phyloP scores from a whole-genome alignment of 2,113 vertebrate genomes.

The Tonatia bakeri region DNA sequence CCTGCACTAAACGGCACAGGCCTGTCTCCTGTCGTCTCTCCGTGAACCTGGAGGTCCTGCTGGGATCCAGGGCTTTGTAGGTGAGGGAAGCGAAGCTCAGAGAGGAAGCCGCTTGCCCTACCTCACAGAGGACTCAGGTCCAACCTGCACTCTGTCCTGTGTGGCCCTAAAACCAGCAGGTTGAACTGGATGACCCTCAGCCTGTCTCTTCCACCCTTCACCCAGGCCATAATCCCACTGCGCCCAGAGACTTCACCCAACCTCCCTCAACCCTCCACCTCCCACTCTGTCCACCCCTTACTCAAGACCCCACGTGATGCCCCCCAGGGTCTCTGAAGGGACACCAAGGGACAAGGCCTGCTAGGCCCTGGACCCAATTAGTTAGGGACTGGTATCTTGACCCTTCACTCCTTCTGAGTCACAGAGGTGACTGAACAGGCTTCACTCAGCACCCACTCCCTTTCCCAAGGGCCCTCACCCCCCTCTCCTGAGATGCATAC shows the following conservation, averaged over 20 bases:
- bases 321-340: neutral
- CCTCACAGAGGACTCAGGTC: neutral
- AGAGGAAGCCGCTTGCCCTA: neutral
- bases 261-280: neutral
- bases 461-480: neutral
- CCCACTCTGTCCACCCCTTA: neutral
- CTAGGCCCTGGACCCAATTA: neutral
- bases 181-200: too few relatives aligned
- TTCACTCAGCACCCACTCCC: neutral
- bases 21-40: neutral
- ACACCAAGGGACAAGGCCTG: neutral
- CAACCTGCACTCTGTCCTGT: neutral
- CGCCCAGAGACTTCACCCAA: neutral
- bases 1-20: rapidly evolving
- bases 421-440: neutral
- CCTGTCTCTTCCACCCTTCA: neutral
- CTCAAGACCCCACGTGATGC: neutral
- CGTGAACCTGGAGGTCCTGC: neutral
- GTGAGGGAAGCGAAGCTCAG: neutral
- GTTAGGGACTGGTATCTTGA: neutral
- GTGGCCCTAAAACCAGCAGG: neutral
- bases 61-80: neutral
- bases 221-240: neutral
- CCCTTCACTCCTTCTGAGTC: neutral
- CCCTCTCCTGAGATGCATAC: neutral